Base-by-base conservation (phyloP, 64 coral and sea anemone species). In the Montipora capricornis region DNA sequence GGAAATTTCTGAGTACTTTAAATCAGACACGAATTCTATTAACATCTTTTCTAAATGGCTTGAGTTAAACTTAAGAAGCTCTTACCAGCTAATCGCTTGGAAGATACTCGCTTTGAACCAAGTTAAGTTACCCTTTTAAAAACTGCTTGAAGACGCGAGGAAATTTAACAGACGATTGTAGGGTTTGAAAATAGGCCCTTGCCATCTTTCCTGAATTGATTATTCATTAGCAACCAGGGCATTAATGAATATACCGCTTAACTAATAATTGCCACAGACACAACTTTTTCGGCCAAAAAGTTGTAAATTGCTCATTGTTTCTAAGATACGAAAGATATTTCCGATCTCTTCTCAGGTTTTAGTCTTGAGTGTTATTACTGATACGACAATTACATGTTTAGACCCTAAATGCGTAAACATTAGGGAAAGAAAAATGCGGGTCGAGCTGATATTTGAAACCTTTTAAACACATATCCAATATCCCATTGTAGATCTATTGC, bases 1-100 rank as follows among this genome's bases (percentile, higher is more conserved):
- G 64, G 71, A 20, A 16, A 14, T 16, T 64, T 64, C 46, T 86
- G 20, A 86, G 82, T 86, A 44, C 47, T 22, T 71, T 86, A 68
- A 15, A 46, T 70, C 50, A 47, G 29, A 24, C 2, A 13, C 47
- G 6, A 1, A 68, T 47, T 86, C 45, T 16, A 44, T 69, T 49
- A 73, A 13, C 4, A 3, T 46, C 14, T 24, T 5, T 16, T 15
- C 13, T 7, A 61, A 47, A 68, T 68, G 8, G 6, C 7, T 26
- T 16, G 81, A 67, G 44, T 29, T 84, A 84, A 19, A 47, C 37
- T 68, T 84, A 48, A 47, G 44, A 17, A 14, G 26, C 2, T 47
- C 29, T 68, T 46, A 8, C 5, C 7, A 15, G 46, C 20, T 83
- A 45, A 37, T 37, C 37, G 37, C 29, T 68, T 67, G 4, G 20